phyloP scores from a whole-genome alignment of 2,888 invertebrate genomes.

The Silvanus unidentatus region DNA sequence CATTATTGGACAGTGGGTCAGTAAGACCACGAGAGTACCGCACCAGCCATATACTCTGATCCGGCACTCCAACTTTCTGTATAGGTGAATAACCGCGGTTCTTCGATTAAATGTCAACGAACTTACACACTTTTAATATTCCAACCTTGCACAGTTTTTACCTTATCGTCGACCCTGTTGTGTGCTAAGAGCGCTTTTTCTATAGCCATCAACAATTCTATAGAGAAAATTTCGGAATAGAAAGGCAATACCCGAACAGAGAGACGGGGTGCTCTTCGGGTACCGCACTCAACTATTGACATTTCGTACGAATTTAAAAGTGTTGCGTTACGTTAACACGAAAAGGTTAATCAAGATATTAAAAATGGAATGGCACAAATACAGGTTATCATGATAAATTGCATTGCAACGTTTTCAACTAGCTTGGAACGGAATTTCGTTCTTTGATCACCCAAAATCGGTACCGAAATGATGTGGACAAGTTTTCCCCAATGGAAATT shows the following conservation, averaged over 20 bases:
- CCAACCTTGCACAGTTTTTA: no score
- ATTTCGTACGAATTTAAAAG: no score
- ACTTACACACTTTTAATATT: slow-evolving; percentile 17
- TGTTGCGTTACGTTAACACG: background rate
- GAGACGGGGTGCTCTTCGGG: no score
- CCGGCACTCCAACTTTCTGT: slow-evolving; percentile 38
- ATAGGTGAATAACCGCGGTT: slow-evolving; percentile 42
- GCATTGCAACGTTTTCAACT: slow-evolving; percentile 4
- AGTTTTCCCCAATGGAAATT: no score
- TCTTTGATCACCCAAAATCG: no score
- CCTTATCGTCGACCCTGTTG: no score
- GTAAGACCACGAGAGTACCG: slow-evolving; percentile 24
- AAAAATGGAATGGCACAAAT: slow-evolving; percentile 14
- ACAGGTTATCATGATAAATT: slow-evolving; percentile 13
- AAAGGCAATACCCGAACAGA: no score
- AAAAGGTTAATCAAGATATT: slow-evolving; percentile 19
- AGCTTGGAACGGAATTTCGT: background rate
- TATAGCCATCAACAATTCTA: no score
- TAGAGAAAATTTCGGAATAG: no score
- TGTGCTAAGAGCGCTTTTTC: no score
- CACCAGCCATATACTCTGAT: slow-evolving; percentile 9
- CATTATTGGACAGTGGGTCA: slow-evolving; percentile 25
- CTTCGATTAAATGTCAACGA: slow-evolving; percentile 39
- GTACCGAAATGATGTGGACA: no score
- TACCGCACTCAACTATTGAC: no score